Conservation (phyloP, 2,888 invertebrate species). For the Orthosia gracilis region DNA sequence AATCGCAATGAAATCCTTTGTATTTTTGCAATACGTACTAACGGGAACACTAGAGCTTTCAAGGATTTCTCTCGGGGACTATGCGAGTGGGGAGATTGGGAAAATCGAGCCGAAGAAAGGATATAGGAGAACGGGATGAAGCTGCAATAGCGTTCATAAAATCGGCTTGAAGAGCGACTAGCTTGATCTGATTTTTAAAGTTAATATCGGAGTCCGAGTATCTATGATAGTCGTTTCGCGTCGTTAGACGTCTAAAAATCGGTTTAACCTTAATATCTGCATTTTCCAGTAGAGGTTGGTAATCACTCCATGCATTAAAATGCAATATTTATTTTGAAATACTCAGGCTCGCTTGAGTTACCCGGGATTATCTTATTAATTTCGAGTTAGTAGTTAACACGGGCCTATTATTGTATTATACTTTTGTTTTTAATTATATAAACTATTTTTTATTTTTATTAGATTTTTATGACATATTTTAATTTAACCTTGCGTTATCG, state of each 20-base stretch:
- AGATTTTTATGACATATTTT: too few relatives aligned
- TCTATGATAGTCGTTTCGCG: background rate
- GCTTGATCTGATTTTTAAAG: background rate
- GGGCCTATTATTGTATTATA: too few relatives aligned
- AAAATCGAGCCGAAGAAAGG: constrained; percentile 38
- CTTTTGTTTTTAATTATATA: too few relatives aligned
- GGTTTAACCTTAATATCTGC: background rate
- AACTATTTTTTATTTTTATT: too few relatives aligned
- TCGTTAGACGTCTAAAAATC: background rate
- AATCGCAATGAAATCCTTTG: constrained; percentile 16
- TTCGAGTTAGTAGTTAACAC: too few relatives aligned
- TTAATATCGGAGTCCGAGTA: background rate
- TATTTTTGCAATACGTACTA: constrained; percentile 34
- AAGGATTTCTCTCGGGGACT: constrained; percentile 54
- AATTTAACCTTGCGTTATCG: too few relatives aligned
- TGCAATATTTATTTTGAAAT: too few relatives aligned
- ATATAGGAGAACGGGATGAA: constrained; percentile 29
- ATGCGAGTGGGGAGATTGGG: constrained; percentile 26
- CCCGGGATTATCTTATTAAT: too few relatives aligned
- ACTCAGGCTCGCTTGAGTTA: too few relatives aligned
- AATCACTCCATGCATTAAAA: too few relatives aligned
- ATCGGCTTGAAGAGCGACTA: constrained; percentile 15
- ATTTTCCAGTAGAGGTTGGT: too few relatives aligned
- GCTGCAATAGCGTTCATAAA: constrained; percentile 31
- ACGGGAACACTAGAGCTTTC: constrained; percentile 29